Evolutionary conservation across 2,797 vertebrate genomes (phyloP), one percentile per base, ranked within the genome.

Genomic region (Zenarchopterus dispar): DNA sequence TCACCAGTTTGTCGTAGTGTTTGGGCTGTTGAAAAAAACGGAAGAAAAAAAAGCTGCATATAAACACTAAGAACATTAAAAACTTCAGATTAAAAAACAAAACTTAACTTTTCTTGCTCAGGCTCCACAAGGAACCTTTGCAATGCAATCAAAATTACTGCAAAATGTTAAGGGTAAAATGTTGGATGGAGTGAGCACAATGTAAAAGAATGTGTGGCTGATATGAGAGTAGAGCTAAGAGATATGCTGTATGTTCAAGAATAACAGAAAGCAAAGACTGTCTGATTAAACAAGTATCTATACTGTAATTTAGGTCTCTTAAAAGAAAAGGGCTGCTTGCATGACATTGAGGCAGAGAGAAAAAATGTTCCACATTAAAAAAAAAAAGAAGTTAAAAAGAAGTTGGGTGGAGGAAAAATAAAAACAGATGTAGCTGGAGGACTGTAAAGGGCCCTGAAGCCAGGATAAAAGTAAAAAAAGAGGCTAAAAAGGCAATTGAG

Each of bases 391-490:
- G 44, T 56, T 64, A 52, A 72, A 65, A 56, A 39, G 45, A 51
- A 45, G 33, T 61, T 54, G 22, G 56, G 13, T 19, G 21, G 23
- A 28, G 15, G 50, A 8, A 54, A 63, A 75, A 61, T 56, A 45
- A 74, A 82, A 85, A 66, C 81, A 85, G 73, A 85, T 82, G 75
- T 51, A 31, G 28, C 46, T 23, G 43, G 56, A 73, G 56, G 48
- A 78, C 59, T 53, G 47, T 15, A 42, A 22, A 55, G 31, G 59
- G 65, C 48, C 69, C 70, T 41, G 18, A 56, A 62, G 81, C 56
- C 49, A 62, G 61, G 58, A 81, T 77, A 56, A 78, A 67, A 53
- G 67, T 64, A 75, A 65, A 66, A 75, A 61, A 31, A 47, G 48
- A 42, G 55, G 46, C 52, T 28, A 6, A 28, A 78, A 72, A 73